A percentile compares a stretch with the other conserved stretches of the same genome.
phyloP scores from a whole-genome alignment of 2,888 invertebrate genomes.

The Sinopyrophorus schimmeli region DNA sequence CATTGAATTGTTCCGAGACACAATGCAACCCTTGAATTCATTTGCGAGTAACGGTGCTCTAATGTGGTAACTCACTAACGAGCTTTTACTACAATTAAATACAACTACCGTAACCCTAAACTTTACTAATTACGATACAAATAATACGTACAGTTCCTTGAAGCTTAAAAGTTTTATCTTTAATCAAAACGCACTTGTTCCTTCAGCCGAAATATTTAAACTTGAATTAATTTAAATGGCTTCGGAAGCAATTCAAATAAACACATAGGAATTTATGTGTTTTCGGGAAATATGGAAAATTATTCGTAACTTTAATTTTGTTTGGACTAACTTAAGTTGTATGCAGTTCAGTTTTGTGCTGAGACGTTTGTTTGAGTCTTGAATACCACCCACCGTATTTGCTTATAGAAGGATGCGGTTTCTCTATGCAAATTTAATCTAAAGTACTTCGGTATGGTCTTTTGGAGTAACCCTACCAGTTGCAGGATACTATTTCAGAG shows the following conservation, averaged over 20 bases:
- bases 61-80: slow-evolving; percentile 19
- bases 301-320: too few relatives aligned
- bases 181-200: too few relatives aligned
- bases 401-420: slow-evolving; percentile 40
- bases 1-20: too few relatives aligned
- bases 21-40: too few relatives aligned
- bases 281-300: too few relatives aligned
- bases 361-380: slow-evolving; percentile 9
- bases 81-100: slow-evolving; percentile 25
- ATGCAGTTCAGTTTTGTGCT: slow-evolving; percentile 16
- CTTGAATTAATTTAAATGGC: too few relatives aligned
- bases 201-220: too few relatives aligned
- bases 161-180: background rate
- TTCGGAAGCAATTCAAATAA: too few relatives aligned
- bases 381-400: slow-evolving; percentile 21
- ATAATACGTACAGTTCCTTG: background rate
- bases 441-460: slow-evolving; percentile 44
- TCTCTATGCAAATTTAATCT: slow-evolving; percentile 46
- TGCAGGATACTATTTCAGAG: too few relatives aligned
- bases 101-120: slow-evolving; percentile 18
- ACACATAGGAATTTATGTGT: too few relatives aligned
- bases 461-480: slow-evolving; percentile 43
- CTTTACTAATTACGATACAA: slow-evolving; percentile 12
- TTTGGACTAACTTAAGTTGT: too few relatives aligned
- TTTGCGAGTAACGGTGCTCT: too few relatives aligned